Conservation (phyloP, 1,140 invertebrate genomes). For the Apis dorsata region DNA sequence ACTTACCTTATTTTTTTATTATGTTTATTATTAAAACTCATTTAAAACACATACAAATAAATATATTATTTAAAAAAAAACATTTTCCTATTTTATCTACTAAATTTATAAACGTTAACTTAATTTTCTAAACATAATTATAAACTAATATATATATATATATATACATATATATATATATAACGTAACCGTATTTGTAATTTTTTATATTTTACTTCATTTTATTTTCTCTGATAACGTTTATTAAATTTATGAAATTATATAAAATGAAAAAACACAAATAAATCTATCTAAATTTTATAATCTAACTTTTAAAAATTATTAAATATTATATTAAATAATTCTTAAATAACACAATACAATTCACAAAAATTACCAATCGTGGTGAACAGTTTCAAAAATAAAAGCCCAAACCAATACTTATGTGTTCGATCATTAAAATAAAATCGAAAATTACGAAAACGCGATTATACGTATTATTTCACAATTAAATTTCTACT, state of each 20-base stretch:
- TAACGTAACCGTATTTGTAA: neutral
- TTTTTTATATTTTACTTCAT: neutral
- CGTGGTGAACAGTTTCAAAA: slow-evolving; percentile 6
- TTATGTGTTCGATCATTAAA: slow-evolving; percentile 33
- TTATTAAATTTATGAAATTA: neutral
- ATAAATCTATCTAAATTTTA: too few species aligned
- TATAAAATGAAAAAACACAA: neutral
- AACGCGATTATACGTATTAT: slow-evolving; percentile 54
- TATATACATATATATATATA: neutral
- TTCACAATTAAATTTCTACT: slow-evolving; percentile 51
- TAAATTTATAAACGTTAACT: neutral
- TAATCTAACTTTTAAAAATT: neutral
- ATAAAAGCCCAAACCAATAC: slow-evolving; percentile 11
- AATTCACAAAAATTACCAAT: neutral
- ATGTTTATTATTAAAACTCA: slow-evolving; percentile 80
- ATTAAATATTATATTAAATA: neutral
- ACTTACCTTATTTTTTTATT: slow-evolving; percentile 80
- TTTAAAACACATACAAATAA: slow-evolving; percentile 68
- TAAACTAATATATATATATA: neutral
- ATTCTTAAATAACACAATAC: neutral
- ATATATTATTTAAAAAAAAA: slow-evolving; percentile 78
- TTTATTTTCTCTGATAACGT: neutral
- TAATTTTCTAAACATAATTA: neutral
- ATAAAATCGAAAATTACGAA: slow-evolving; percentile 59
- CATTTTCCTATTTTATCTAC: neutral